Evolutionary conservation across 2,888 invertebrate genomes (phyloP), one percentile per base, ranked within the genome.

Genomic region (Aleiodes alternator): DNA sequence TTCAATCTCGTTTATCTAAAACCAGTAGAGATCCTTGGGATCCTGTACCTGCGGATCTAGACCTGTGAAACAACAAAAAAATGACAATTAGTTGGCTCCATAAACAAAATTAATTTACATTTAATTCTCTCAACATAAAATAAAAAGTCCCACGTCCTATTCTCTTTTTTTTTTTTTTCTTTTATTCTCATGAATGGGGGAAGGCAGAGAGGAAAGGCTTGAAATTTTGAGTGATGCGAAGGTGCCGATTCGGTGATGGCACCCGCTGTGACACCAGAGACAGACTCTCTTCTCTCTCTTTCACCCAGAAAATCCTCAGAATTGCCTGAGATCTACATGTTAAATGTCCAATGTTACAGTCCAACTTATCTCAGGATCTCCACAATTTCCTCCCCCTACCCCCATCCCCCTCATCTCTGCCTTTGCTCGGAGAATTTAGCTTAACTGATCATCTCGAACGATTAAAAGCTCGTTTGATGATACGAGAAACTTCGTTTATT

Each of bases 171-270:
- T 34, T 9, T 59, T 69, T 51, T 51, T 73, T 61, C 55, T 61
- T 66, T 55, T 50, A 12, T 38, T 51, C 16, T 57, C 43, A 48
- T 56, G 57, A 71, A 14, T 11, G 23, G 43, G 61, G n/a, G 55
- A 12, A 50, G 8, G 29, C 3, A 43, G 34, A 43, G 38, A 14
- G 34, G 69, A 64, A 43, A 50, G 29, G 51, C 43, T 71, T 51
- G 75, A 81, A 80, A 86, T 81, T 86, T 85, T 87, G 87, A 87
- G 85, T 84, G 87, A 88, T 87, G 87, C 83, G 87, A 87, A 86
- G 87, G 87, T 87, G 87, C 86, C 83, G 85, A 87, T 84, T 85
- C 85, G 87, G 85, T 86, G 87, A 88, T 87, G 87, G 87, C 87
- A 84, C 87, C 87, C 84, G 87, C 87, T 88, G 87, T 75, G 87